A percentile compares a stretch with the other conserved stretches of the same genome.
Evolutionary conservation across 2,113 vertebrate species (phyloP).

Genomic region (Lycaon pictus): DNA sequence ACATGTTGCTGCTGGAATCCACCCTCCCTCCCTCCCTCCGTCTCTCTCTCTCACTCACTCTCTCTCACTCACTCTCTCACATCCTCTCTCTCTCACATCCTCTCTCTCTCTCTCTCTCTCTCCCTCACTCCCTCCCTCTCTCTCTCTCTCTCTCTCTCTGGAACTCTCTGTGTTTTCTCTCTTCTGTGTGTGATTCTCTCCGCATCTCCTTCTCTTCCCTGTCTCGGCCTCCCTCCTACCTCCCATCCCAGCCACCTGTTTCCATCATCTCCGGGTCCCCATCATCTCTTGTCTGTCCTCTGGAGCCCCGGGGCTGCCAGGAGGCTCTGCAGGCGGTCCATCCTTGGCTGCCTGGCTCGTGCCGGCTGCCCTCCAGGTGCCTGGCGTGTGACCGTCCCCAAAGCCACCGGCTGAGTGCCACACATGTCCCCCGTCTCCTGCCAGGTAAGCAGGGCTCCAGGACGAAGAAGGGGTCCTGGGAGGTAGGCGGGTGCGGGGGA

Average conservation of each 20-base stretch:
- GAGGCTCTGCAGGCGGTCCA: slow-evolving; percentile 69
- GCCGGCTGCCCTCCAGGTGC: slow-evolving; percentile 43
- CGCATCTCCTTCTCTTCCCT: not conserved
- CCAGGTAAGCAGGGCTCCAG: slow-evolving; percentile 78
- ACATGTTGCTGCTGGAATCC: slow-evolving; percentile 80
- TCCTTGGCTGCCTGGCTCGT: slow-evolving; percentile 54
- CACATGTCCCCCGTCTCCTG: slow-evolving; percentile 25
- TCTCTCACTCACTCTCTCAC: not conserved
- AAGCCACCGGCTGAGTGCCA: slow-evolving; percentile 58
- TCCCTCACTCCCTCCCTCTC: too few species aligned
- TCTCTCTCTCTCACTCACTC: not conserved
- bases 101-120: too few species aligned
- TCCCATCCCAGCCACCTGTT: slow-evolving; percentile 70
- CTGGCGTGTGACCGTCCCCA: slow-evolving; percentile 26
- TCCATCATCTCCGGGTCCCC: not conserved
- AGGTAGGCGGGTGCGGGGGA: slow-evolving; percentile 69
- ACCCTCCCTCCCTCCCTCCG: not conserved
- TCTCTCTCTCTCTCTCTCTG: not conserved
- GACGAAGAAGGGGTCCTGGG: slow-evolving; percentile 10
- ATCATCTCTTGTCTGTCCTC: slow-evolving; percentile 73
- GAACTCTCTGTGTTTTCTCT: too few species aligned
- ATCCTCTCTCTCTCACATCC: too few species aligned
- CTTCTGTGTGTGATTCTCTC: not conserved
- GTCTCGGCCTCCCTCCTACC: slow-evolving; percentile 58
- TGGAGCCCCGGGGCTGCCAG: slow-evolving; percentile 73